These are phyloP conservation scores for Acropora tenuis DNA, from an alignment of 64 coral and sea anemone species.

Conservation along the genomic window DNA sequence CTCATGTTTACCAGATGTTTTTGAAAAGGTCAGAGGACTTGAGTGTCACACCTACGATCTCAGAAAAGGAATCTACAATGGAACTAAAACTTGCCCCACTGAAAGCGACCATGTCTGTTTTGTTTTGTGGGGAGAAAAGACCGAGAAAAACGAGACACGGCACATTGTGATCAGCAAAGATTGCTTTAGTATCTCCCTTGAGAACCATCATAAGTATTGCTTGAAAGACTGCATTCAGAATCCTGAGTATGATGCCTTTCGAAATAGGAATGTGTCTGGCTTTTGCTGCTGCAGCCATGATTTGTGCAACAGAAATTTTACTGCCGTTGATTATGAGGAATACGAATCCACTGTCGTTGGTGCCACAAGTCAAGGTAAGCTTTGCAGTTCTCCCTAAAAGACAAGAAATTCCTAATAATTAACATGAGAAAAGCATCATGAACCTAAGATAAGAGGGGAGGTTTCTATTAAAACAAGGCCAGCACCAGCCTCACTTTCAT, in stretches of 20 bases:
- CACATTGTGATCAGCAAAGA: constrained; percentile 31
- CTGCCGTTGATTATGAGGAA: constrained; percentile 52
- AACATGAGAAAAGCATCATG: too few relatives aligned
- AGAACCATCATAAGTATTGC: neutral
- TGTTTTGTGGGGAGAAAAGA: constrained; percentile 6
- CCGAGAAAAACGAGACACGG: constrained; percentile 8
- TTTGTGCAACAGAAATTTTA: constrained; percentile 83
- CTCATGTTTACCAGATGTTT: neutral
- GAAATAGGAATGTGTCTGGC: constrained; percentile 53
- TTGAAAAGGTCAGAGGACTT: neutral
- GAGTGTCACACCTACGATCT: constrained; percentile 2
- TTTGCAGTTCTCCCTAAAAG: neutral
- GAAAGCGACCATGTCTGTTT: neutral
- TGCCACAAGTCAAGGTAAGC: constrained; percentile 17
- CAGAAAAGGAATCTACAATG: neutral
- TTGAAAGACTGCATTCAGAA: constrained; percentile 71
- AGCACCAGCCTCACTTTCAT: too few relatives aligned
- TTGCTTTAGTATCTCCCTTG: constrained; percentile 20
- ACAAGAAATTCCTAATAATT: neutral
- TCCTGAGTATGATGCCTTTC: constrained; percentile 36
- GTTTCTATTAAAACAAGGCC: too few relatives aligned
- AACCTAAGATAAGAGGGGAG: too few relatives aligned
- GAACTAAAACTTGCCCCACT: neutral
- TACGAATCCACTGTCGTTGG: constrained; percentile 18
- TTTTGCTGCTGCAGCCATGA: constrained; percentile 75